Conservation (phyloP, 2,113 vertebrate species). For the Echinops telfairi region DNA sequence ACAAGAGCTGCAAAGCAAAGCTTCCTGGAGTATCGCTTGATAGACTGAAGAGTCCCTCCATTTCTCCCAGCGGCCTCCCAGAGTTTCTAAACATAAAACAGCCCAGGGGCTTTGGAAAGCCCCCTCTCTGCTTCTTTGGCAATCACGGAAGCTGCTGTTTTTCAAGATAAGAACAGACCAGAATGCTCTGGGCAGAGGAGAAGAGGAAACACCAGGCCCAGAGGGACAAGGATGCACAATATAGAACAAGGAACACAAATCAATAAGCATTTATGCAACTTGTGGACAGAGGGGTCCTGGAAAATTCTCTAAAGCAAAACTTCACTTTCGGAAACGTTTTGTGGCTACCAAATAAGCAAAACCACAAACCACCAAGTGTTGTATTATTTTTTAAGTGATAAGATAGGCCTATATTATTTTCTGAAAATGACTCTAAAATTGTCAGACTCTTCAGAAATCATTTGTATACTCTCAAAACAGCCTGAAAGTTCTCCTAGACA, state of each 20-base stretch:
- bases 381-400: background rate
- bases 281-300: background rate
- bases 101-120: background rate
- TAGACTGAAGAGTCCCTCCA: background rate
- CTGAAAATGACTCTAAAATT: conserved; percentile 31
- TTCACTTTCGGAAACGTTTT: conserved; percentile 32
- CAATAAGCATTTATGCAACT: background rate
- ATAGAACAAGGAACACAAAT: background rate
- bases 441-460: conserved; percentile 26
- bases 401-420: conserved; percentile 39
- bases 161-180: background rate
- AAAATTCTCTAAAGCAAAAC: conserved; percentile 29
- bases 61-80: background rate
- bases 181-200: background rate
- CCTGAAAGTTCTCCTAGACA: no score
- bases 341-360: conserved; percentile 19
- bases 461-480: background rate
- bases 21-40: background rate
- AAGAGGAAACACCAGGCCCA: background rate
- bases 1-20: background rate
- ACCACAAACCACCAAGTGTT: background rate
- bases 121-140: background rate
- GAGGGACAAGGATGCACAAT: background rate
- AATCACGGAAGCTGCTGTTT: background rate
- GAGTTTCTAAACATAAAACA: background rate